phyloP scores from a whole-genome alignment of 2,797 vertebrate species.

The Darevskia mixta region DNA sequence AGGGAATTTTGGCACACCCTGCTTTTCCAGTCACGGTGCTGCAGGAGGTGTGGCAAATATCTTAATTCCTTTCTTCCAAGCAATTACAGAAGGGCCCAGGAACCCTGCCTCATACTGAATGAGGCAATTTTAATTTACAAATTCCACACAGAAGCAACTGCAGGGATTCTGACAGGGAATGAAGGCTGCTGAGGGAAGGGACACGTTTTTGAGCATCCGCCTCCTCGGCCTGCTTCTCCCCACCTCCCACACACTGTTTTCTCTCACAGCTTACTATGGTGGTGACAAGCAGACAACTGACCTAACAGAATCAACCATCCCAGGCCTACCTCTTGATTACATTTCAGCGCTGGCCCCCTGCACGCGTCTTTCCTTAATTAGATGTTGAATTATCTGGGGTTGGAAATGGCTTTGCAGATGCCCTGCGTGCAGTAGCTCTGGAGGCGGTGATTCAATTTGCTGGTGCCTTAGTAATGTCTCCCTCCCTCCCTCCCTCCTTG shows the following conservation, averaged over 20 bases:
- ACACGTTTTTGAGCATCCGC: neutral
- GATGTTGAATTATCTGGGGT: conserved; percentile 55
- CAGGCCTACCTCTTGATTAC: conserved; percentile 40
- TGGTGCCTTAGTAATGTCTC: conserved; percentile 55
- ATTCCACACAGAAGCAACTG: neutral
- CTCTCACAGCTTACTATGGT: fast-evolving
- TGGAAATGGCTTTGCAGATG: conserved; percentile 62
- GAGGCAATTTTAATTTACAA: conserved; percentile 1
- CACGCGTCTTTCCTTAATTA: conserved; percentile 37
- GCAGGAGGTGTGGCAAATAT: neutral
- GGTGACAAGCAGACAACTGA: conserved; percentile 23
- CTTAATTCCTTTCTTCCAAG: neutral
- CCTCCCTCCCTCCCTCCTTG: conserved; percentile 21
- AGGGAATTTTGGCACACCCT: neutral
- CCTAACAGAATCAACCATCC: conserved; percentile 51
- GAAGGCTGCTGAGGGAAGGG: neutral
- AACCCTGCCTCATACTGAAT: neutral
- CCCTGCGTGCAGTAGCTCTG: conserved; percentile 38
- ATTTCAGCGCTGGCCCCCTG: conserved; percentile 30
- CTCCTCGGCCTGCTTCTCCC: neutral
- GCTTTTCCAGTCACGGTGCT: neutral
- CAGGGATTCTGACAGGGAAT: neutral
- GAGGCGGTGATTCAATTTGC: conserved; percentile 64
- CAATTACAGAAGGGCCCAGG: neutral
- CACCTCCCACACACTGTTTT: neutral